Base-by-base conservation (phyloP, 2,113 vertebrate species). In the Myotis brandtii region DNA sequence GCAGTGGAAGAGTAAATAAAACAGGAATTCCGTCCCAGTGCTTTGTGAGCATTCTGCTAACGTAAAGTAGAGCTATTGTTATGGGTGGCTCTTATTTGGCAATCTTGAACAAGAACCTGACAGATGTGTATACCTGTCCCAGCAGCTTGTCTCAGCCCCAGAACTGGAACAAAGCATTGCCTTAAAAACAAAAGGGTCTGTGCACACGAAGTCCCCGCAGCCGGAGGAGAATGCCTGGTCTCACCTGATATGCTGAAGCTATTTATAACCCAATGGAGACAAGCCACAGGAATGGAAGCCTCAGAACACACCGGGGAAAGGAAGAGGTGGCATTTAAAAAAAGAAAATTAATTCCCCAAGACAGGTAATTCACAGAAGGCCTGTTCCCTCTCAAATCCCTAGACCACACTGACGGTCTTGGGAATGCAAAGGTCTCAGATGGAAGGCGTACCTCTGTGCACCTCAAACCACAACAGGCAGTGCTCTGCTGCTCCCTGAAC, bases 211-310 rank as follows among this genome's bases (percentile, higher is more conserved):
- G 69, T 77, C 84, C 80, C 80, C 40, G 13, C 86, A 91, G 40
- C 72, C n/a, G 23, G 73, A 80, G 43, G 40, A 77, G 46, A 83
- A 20, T 83, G 75, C 34, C 90, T 70, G 79, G 91, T 70, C 91
- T 97, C 96, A 97, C 95, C 97, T 94, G 94, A 95, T 48, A 72
- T 91, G 86, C 62, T 4, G 13, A 84, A 76, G 56, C 93, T 97
- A 97, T 97, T 96, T 96, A 95, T 97, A 97, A 96, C 50, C 54
- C 69, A 9, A 86, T 56, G 64, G 27, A 46, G 88, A 91, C 93
- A 96, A 96, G 95, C 93, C 84, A 59, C 0, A 69, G 56, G 77
- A 73, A 95, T 25, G 66, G 77, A 40, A 95, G 91, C 66, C 69
- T 83, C 59, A 50, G 72, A 77, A 94, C n/a, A 91, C 81, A 91